Evolutionary conservation across 2,113 vertebrate genomes (phyloP), one percentile per base, ranked within the genome.

Genomic region (Nothocercus julius): DNA sequence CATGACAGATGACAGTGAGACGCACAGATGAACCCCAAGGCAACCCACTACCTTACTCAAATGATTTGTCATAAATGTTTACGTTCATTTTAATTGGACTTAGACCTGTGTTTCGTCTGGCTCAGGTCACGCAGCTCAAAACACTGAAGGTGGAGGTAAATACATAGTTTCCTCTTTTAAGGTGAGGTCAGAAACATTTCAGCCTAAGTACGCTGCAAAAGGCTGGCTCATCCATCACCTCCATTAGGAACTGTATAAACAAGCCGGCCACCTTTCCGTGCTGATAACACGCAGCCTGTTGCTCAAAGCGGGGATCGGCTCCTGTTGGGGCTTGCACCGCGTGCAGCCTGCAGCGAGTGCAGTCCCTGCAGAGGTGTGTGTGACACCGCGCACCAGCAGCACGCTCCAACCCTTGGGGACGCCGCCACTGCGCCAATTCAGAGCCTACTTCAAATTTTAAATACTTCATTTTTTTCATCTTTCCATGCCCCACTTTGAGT

Each of bases 1-100:
- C 95, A 96, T 96, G 93, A 93, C 84, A 96, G 95, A 96, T 94
- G 95, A 96, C 90, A 96, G 90, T 82, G 83, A 92, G 61, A 79
- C 13, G 81, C 96, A 84, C 90, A 95, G 95, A 96, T 94, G 94
- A 94, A 93, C 86, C 95, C 66, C 77, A 95, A 82, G 88, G 93
- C 95, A 88, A 86, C 66, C 63, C 4, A 9, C 92, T 51, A 28
- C 86, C 74, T 80, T 88, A 62, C 62, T 32, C 32, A 13, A 53
- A 42, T 76, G 53, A 82, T 86, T 89, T 93, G 18, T 59, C 82
- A 84, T 51, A 76, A 87, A 79, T 54, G 40, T 74, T 96, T 85
- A 74, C 36, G 30, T 92, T 79, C 36, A 66, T 66, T 61, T 63
- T 45, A 66, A 85, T 82, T 69, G 9, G 6, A 24, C 40, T 89